Base-by-base conservation (phyloP, 2,888 invertebrate genomes). In the Artemia sp. region DNA sequence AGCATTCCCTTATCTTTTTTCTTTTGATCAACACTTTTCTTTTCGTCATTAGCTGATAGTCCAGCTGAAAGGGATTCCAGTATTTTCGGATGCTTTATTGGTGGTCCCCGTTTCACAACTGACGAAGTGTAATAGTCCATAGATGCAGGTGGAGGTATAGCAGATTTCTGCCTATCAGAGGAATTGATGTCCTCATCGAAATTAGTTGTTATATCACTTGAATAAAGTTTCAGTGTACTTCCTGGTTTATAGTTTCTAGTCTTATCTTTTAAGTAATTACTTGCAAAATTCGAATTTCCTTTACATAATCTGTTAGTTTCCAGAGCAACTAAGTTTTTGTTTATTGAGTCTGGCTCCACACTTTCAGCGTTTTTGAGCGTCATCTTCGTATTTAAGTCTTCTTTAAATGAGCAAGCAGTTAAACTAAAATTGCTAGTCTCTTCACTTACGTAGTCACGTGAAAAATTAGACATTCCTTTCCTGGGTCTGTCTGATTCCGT, bases 91-190 rank as follows among this genome's bases (percentile, higher is more conserved):
- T 10, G n/a, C 24, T 58, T 58, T 19, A 58, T 24, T 19, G 64
- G 64, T 10, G 64, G 14, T 10, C 14, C 14, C 64, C 24, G n/a
- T 24, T 58, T 58, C n/a, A 24, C 24, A 58, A 58, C 8, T 24
- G 24, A 19, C 14, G 64, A 58, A 24, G 14, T 58, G 24, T 58
- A 58, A 10, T 58, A 58, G 9, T 58, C 64, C 64, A 58, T 58
- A 58, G 64, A 58, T 1, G 64, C n/a, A 58, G 64, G 64, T n/a
- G 64, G 64, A 58, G 64, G 64, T n/a, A 58, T 58, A n/a, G 64
- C 64, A 8, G 64, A 58, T 58, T 58, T 58, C 14, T 24, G 14
- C 64, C 64, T 58, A 58, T 58, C 64, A n/a, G 14, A n/a, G 9
- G 10, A n/a, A 19, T 10, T n/a, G 14, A 58, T 58, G 10, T 58